Evolutionary conservation across 2,888 invertebrate species (phyloP).

Genomic region (Acronicta psi): DNA sequence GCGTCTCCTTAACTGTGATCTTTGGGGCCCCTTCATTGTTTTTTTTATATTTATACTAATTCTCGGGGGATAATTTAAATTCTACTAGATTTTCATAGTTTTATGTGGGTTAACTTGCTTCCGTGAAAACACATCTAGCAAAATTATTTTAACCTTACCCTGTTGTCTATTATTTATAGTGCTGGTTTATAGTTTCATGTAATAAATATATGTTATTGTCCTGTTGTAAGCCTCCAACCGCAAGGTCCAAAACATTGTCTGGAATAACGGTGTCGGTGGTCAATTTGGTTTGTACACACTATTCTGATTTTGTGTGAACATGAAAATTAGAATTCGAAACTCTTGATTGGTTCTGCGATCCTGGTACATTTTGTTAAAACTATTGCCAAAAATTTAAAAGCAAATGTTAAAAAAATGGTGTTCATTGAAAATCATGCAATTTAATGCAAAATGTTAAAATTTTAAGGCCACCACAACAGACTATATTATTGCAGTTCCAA

Average conservation of each 20-base stretch:
- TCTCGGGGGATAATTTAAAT: conserved; percentile 51
- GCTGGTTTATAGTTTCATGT: conserved; percentile 61
- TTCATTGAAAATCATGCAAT: too few relatives aligned
- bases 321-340: conserved; percentile 70
- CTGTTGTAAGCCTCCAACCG: conserved; percentile 81
- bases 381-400: too few relatives aligned
- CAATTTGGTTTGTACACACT: conserved; percentile 87
- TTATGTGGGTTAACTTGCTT: conserved; percentile 33
- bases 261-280: conserved; percentile 88
- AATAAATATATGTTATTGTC: conserved; percentile 80
- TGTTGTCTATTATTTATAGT: conserved; percentile 51
- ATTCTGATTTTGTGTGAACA: conserved; percentile 65
- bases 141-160: conserved; percentile 33
- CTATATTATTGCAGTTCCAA: conserved; percentile 47
- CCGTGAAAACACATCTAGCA: conserved; percentile 27
- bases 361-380: conserved; percentile 53
- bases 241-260: conserved; percentile 86
- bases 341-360: conserved; percentile 70
- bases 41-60: conserved; percentile 53
- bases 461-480: too few relatives aligned
- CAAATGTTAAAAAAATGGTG: neutral
- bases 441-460: too few relatives aligned
- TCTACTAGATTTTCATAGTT: conserved; percentile 29
- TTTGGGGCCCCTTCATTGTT: conserved; percentile 62
- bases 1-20: conserved; percentile 73